phyloP scores from a whole-genome alignment of 92 coral and sea anemone species.

The Phenganax marumi region DNA sequence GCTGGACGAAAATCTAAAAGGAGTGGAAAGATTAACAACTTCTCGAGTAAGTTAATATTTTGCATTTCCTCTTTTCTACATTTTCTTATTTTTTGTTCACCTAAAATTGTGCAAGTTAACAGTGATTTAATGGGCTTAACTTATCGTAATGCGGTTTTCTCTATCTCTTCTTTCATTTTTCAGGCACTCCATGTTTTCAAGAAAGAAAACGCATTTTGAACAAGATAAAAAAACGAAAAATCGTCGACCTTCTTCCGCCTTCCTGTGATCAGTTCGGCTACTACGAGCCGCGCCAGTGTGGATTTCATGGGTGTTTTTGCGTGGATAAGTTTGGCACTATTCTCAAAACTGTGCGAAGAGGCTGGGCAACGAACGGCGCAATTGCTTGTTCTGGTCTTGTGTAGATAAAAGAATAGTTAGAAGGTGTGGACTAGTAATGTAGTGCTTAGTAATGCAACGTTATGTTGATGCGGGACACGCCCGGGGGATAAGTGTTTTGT shows the following conservation, averaged over 20 bases:
- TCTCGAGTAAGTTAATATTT: too few relatives aligned
- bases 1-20: too few relatives aligned
- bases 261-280: constrained; percentile 11
- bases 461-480: too few relatives aligned
- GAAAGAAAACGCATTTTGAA: background rate
- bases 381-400: background rate
- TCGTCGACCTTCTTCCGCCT: constrained; percentile 6
- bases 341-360: background rate
- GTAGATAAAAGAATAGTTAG: background rate
- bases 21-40: too few relatives aligned
- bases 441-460: too few relatives aligned
- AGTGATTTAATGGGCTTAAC: too few relatives aligned
- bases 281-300: background rate
- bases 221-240: background rate
- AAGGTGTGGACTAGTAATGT: too few relatives aligned
- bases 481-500: too few relatives aligned
- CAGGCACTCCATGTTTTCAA: background rate
- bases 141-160: too few relatives aligned
- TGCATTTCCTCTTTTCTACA: too few relatives aligned
- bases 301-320: background rate
- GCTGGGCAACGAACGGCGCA: background rate
- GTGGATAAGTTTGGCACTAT: constrained; percentile 6
- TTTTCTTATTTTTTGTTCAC: too few relatives aligned
- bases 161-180: background rate
- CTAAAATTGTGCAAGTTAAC: too few relatives aligned